Percentiles rank a stretch among this genome's conserved stretches.
These are phyloP conservation scores for Sturmia bella DNA, from an alignment of 2,888 invertebrate species.

Conservation along the genomic window DNA sequence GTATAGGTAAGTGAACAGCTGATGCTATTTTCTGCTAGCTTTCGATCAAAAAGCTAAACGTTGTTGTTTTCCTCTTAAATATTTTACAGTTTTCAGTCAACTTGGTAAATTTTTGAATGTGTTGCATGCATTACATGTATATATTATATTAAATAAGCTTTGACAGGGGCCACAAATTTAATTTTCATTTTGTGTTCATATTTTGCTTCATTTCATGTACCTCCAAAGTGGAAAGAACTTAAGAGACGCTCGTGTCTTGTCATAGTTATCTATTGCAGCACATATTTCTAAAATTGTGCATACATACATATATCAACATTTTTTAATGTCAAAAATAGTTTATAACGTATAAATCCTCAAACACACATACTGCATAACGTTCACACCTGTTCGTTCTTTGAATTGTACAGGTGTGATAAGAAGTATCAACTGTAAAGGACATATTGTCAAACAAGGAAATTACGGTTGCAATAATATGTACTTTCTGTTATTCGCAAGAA, in stretches of 20 bases:
- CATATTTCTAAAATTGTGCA: slow-evolving; percentile 48
- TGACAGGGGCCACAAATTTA: no score
- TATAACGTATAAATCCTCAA: neutral
- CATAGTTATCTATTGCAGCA: slow-evolving; percentile 27
- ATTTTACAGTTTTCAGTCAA: no score
- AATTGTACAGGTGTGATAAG: slow-evolving; percentile 34
- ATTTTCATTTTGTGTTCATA: no score
- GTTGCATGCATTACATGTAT: no score
- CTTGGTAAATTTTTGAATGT: no score
- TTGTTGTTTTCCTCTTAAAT: no score
- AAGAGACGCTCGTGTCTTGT: slow-evolving; percentile 14
- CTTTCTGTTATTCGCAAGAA: slow-evolving; percentile 7
- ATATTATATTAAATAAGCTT: no score
- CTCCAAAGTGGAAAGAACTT: no score
- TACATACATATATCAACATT: neutral
- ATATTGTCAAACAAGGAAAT: slow-evolving; percentile 50
- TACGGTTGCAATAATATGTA: slow-evolving; percentile 38
- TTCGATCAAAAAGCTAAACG: no score
- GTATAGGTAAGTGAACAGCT: no score
- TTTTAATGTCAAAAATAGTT: slow-evolving; percentile 38
- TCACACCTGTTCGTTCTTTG: slow-evolving; percentile 42
- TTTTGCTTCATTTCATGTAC: no score
- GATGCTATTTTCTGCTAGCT: no score
- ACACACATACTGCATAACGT: slow-evolving; percentile 1
- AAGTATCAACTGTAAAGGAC: slow-evolving; percentile 47